These are phyloP conservation scores for Cryptocephalus primarius DNA, from an alignment of 2,888 invertebrate species.

Conservation along the genomic window DNA sequence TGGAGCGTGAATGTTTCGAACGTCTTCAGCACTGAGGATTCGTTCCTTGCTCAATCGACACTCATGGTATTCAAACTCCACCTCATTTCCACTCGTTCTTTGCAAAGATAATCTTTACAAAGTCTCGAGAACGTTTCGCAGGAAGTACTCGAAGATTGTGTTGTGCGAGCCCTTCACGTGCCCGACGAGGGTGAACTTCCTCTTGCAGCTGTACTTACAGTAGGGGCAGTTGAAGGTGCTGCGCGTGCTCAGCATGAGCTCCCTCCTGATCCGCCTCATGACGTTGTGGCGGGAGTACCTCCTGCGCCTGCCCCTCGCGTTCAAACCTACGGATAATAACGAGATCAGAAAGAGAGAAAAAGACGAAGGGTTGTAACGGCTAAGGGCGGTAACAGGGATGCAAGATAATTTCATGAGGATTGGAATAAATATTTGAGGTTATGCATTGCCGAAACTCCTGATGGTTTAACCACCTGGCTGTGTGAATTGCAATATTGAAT, in stretches of 20 bases:
- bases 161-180: constrained; percentile 11
- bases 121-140: constrained; percentile 4
- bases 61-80: too few species aligned
- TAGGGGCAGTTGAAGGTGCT: constrained; percentile 9
- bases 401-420: background rate
- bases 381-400: too few species aligned
- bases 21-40: too few species aligned
- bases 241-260: background rate
- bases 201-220: constrained; percentile 12
- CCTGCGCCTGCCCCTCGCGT: background rate
- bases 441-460: too few species aligned
- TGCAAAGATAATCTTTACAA: background rate
- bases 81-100: too few species aligned
- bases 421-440: too few species aligned
- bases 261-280: background rate
- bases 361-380: too few species aligned
- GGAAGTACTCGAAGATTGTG: constrained; percentile 9
- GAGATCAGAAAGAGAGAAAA: too few species aligned
- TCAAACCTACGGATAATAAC: background rate
- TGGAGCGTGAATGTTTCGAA: too few species aligned
- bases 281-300: background rate
- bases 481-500: too few species aligned
- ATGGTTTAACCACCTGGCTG: too few species aligned
- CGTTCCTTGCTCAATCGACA: too few species aligned
- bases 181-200: constrained; percentile 11